Percentiles rank a stretch among this genome's conserved stretches.
These are phyloP conservation scores for Gymnopithys bicolor DNA, from an alignment of 2,797 vertebrate genomes.

Conservation along the genomic window DNA sequence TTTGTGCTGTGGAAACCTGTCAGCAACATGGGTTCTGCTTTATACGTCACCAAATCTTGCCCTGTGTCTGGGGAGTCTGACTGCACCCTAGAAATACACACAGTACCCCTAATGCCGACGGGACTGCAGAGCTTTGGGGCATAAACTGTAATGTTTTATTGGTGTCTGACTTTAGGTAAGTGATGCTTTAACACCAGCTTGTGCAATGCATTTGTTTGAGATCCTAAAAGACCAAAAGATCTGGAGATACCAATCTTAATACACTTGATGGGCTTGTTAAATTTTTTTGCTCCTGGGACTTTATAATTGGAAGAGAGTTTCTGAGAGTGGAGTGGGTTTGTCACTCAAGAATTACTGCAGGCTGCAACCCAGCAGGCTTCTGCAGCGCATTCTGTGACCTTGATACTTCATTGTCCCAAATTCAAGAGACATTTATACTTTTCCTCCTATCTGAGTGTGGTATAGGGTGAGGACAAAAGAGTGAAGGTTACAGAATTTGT, in stretches of 20 bases:
- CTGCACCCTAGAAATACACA: background rate
- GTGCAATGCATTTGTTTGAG: background rate
- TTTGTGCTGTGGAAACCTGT: background rate
- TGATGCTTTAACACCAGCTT: background rate
- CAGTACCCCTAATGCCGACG: fast-evolving
- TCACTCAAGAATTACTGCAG: background rate
- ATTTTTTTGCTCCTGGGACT: background rate
- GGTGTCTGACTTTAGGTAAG: background rate
- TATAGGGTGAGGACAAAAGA: background rate
- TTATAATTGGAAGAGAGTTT: background rate
- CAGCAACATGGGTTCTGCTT: background rate
- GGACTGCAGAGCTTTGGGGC: background rate
- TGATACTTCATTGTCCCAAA: background rate
- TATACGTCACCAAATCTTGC: fast-evolving
- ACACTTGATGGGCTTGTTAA: background rate
- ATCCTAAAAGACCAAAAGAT: background rate
- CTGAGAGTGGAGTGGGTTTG: background rate
- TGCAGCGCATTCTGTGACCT: background rate
- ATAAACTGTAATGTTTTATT: background rate
- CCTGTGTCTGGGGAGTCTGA: background rate
- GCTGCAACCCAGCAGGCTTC: background rate
- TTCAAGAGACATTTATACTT: background rate
- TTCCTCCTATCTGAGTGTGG: background rate
- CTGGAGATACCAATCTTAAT: background rate
- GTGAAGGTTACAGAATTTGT: background rate